Percentiles rank a stretch among this genome's conserved stretches.
phyloP scores from a whole-genome alignment of 2,797 vertebrate species.

The Ptychobarbus kaznakovi region DNA sequence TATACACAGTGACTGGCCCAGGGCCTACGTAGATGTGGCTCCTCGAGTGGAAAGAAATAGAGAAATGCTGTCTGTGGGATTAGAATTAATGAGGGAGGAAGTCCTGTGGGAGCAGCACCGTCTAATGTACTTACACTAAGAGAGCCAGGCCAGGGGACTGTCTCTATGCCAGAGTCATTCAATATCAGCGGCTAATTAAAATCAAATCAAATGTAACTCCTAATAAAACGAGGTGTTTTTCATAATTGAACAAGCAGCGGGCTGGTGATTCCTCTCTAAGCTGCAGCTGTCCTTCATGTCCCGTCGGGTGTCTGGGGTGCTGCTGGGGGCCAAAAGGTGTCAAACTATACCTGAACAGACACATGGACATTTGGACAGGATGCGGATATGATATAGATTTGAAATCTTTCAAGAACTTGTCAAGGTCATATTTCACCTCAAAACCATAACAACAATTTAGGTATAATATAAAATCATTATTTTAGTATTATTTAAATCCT shows the following conservation, averaged over 20 bases:
- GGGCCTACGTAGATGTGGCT: slow-evolving; percentile 18
- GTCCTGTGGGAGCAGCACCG: slow-evolving; percentile 43
- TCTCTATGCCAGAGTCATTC: slow-evolving; percentile 48
- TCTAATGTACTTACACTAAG: slow-evolving; percentile 50
- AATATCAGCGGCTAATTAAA: slow-evolving; percentile 49
- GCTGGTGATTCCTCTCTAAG: slow-evolving; percentile 5
- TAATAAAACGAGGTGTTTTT: slow-evolving; percentile 45
- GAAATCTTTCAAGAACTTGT: no score
- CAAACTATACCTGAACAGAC: neutral
- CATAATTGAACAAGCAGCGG: slow-evolving; percentile 9
- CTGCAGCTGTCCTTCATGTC: slow-evolving; percentile 32
- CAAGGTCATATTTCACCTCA: no score
- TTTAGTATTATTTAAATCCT: neutral
- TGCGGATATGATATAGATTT: no score
- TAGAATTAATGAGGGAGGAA: slow-evolving; percentile 49
- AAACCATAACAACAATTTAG: no score
- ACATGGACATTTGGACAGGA: no score
- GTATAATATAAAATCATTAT: no score
- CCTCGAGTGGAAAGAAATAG: slow-evolving; percentile 31
- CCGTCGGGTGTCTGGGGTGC: neutral
- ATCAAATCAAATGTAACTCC: slow-evolving; percentile 48
- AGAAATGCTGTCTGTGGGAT: slow-evolving; percentile 39
- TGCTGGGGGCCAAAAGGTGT: neutral
- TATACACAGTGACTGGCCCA: slow-evolving; percentile 23
- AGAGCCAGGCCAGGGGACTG: slow-evolving; percentile 42